Conservation (phyloP, 1,140 invertebrate genomes). For the Cyclargus thomasi region DNA sequence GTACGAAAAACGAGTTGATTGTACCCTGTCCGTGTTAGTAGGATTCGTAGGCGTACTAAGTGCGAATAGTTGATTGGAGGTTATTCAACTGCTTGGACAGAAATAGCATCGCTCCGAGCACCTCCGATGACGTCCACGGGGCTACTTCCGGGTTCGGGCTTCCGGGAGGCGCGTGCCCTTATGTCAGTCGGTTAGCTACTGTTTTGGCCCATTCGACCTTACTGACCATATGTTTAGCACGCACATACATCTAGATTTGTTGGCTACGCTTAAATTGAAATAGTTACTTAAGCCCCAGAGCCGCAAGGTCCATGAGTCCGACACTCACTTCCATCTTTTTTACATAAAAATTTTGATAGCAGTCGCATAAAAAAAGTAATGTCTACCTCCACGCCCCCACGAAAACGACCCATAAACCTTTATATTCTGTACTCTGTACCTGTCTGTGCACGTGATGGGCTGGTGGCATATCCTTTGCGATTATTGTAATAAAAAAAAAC, state of each 20-base stretch:
- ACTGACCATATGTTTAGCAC: no score
- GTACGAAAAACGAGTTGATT: constrained; percentile 26
- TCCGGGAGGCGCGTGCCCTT: constrained; percentile 34
- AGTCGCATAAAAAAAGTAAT: no score
- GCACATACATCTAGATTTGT: no score
- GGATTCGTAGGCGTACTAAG: constrained; percentile 51
- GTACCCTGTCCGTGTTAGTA: constrained; percentile 32
- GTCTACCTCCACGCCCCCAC: neutral
- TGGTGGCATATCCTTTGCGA: neutral
- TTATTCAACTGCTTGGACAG: constrained; percentile 69
- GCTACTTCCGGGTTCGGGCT: constrained; percentile 32
- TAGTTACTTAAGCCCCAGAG: no score
- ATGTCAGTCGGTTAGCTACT: constrained; percentile 20
- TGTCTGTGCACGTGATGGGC: neutral
- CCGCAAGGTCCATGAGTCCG: no score
- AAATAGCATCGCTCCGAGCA: constrained; percentile 59
- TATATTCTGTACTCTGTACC: constrained; percentile 3
- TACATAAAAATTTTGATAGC: no score
- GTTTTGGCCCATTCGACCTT: neutral
- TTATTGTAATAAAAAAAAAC: constrained; percentile 12
- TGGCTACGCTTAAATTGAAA: no score
- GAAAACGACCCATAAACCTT: neutral
- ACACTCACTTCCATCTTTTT: no score
- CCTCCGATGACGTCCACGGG: constrained; percentile 39
- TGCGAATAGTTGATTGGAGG: constrained; percentile 73